Evolutionary conservation across 2,888 invertebrate genomes (phyloP).

Genomic region (Epirrita christyi): DNA sequence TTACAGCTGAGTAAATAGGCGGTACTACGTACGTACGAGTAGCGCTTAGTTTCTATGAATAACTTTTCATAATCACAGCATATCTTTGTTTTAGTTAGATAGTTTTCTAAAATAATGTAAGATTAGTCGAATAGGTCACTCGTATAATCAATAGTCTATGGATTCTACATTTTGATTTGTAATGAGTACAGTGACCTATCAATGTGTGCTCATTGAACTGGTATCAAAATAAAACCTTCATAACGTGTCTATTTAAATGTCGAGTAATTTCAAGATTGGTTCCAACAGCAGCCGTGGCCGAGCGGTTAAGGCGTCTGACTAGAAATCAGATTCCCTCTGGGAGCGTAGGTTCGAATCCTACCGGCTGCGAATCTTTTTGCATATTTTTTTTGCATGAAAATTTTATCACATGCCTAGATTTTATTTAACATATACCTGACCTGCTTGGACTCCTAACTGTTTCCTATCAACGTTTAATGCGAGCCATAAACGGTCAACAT

Average conservation of each 20-base stretch:
- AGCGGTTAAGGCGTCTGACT: conserved; percentile 96
- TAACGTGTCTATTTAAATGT: background rate
- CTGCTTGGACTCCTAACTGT: too few species aligned
- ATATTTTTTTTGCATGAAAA: background rate
- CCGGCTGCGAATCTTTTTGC: conserved; percentile 87
- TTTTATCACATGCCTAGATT: too few species aligned
- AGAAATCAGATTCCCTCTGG: conserved; percentile 95
- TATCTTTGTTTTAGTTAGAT: background rate
- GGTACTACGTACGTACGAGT: conserved; percentile 18
- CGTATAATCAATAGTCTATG: too few species aligned
- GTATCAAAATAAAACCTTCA: background rate
- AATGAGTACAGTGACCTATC: background rate
- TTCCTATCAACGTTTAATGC: too few species aligned
- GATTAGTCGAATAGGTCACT: background rate
- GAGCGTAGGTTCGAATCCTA: conserved; percentile 96
- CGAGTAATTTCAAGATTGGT: conserved; percentile 67
- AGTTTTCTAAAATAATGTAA: background rate
- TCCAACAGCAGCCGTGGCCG: conserved; percentile 93
- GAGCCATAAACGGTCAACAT: too few species aligned
- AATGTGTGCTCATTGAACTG: background rate
- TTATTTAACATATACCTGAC: too few species aligned
- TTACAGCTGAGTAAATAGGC: conserved; percentile 64
- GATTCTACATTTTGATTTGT: too few species aligned
- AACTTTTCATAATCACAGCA: background rate
- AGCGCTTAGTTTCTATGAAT: conserved; percentile 2